phyloP scores from a whole-genome alignment of 2,888 invertebrate genomes.

The Cephus nigrinus region DNA sequence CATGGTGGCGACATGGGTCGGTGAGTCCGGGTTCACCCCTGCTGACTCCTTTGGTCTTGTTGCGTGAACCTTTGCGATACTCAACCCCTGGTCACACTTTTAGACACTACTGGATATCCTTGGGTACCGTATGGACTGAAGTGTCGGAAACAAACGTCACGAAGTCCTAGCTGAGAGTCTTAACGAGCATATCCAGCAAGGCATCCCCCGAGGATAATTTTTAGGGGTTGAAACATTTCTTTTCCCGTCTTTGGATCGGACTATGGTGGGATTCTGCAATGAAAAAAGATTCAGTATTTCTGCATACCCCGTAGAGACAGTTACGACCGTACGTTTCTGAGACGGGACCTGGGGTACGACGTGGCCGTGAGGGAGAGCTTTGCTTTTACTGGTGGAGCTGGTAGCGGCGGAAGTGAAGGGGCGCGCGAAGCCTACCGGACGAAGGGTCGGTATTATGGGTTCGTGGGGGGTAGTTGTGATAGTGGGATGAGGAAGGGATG shows the following conservation, averaged over 20 bases:
- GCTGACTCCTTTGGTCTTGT: constrained; percentile 9
- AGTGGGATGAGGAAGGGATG: background rate
- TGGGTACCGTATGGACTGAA: background rate
- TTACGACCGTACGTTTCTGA: background rate
- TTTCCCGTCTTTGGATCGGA: background rate
- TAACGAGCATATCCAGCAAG: background rate
- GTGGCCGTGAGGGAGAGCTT: background rate
- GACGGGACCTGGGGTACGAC: background rate
- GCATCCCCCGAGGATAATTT: background rate
- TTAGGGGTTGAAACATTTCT: background rate
- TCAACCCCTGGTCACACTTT: constrained; percentile 2
- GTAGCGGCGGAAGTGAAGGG: constrained; percentile 60
- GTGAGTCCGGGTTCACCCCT: constrained; percentile 21
- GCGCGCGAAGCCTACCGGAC: constrained; percentile 59
- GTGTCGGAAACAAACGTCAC: background rate
- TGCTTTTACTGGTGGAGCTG: constrained; percentile 17
- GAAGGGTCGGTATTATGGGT: constrained; percentile 41
- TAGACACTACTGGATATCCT: background rate
- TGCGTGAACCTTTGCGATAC: constrained; percentile 7
- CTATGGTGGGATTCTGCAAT: background rate
- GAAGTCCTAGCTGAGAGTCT: background rate
- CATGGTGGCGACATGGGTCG: constrained; percentile 30
- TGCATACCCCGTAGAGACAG: background rate
- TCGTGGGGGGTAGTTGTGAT: constrained; percentile 37
- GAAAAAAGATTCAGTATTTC: background rate